Conservation (phyloP, 2,113 vertebrate genomes). For the Nothobranchius kuhntae region DNA sequence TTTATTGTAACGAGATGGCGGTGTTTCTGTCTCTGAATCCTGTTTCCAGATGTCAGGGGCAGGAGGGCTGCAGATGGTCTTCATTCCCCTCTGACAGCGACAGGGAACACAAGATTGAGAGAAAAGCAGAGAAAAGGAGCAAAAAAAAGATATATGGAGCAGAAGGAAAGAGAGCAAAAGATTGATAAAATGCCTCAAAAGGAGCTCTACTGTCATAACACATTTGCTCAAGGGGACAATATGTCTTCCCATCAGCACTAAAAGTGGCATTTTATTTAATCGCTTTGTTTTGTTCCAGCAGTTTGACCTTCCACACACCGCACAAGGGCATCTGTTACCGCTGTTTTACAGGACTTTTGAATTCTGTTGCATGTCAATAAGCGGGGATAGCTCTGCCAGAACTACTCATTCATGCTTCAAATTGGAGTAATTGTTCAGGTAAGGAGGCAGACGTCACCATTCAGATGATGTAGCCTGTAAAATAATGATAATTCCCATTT, state of each 20-base stretch:
- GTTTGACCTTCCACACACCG: neutral
- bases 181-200: constrained; percentile 32
- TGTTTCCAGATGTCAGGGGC: constrained; percentile 67
- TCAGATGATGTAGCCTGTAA: too few relatives aligned
- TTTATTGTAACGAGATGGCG: constrained; percentile 4
- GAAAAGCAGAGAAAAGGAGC: constrained; percentile 8
- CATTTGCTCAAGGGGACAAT: constrained; percentile 39
- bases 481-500: too few relatives aligned
- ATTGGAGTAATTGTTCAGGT: neutral
- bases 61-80: constrained; percentile 68
- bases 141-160: constrained; percentile 26
- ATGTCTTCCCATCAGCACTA: neutral
- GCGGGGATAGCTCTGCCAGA: neutral
- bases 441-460: neutral
- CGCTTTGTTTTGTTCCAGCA: neutral
- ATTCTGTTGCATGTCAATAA: neutral
- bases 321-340: neutral
- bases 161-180: neutral
- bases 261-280: neutral
- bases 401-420: neutral
- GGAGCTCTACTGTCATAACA: constrained; percentile 32
- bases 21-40: constrained; percentile 36
- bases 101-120: constrained; percentile 49
- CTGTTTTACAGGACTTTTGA: neutral
- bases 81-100: constrained; percentile 64